Conservation (phyloP, 2,113 vertebrate species). For the Pluvianellus socialis region DNA sequence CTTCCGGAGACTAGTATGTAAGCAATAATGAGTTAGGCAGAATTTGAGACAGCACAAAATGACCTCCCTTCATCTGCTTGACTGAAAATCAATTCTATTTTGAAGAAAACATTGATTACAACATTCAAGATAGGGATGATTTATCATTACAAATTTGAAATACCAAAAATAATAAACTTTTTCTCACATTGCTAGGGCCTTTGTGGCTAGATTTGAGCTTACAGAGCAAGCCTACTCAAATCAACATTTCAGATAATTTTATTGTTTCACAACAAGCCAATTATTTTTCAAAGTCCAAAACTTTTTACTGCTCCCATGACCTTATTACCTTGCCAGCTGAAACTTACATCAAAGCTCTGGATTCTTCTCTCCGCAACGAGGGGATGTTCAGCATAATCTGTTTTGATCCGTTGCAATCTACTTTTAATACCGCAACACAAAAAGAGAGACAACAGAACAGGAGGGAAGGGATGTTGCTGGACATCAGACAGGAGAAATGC, state of each 20-base stretch:
- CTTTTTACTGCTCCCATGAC: background rate
- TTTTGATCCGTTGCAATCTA: background rate
- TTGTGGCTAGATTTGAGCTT: background rate
- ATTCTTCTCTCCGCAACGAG: background rate
- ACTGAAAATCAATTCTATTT: slow-evolving; percentile 35
- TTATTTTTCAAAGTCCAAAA: background rate
- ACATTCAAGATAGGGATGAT: background rate
- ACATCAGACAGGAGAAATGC: background rate
- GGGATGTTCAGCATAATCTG: background rate
- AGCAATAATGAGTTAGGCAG: background rate
- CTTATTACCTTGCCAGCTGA: background rate
- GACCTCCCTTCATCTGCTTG: background rate
- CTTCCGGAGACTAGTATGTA: background rate
- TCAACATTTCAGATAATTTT: background rate
- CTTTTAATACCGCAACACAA: background rate
- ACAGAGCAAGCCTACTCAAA: background rate
- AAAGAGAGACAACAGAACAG: background rate
- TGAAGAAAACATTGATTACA: background rate
- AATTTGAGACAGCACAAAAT: background rate
- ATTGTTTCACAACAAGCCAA: background rate
- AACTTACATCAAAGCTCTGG: background rate
- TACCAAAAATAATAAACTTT: background rate
- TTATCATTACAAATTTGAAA: background rate
- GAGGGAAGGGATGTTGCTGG: background rate
- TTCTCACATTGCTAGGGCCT: background rate